Percentiles rank a stretch among this genome's conserved stretches.
These are phyloP conservation scores for Ophion slaviceki DNA, from an alignment of 2,888 invertebrate genomes.

Conservation along the genomic window DNA sequence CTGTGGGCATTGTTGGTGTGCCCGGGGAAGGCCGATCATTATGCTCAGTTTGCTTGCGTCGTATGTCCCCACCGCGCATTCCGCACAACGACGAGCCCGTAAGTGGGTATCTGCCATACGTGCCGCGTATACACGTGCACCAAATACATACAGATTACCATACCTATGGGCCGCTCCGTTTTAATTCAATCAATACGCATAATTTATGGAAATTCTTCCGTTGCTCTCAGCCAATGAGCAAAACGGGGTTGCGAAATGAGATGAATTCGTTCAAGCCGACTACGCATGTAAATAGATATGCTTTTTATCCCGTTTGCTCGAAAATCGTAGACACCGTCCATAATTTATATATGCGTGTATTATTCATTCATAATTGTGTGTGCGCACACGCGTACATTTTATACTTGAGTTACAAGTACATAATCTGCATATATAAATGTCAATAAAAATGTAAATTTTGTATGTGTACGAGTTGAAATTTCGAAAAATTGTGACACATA, in stretches of 20 bases:
- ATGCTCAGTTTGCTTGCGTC: constrained; percentile 51
- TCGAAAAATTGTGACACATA: too few species aligned
- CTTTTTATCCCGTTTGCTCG: not conserved
- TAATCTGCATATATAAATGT: too few species aligned
- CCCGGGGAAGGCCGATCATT: constrained; percentile 58
- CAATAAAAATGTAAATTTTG: too few species aligned
- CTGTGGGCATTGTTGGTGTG: constrained; percentile 56
- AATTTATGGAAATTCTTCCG: constrained; percentile 1
- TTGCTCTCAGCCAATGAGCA: not conserved
- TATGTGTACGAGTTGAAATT: too few species aligned
- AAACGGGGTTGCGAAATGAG: not conserved
- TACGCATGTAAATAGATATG: not conserved
- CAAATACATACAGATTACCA: constrained; percentile 35
- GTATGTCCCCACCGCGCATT: constrained; percentile 43
- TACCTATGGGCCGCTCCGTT: constrained; percentile 1
- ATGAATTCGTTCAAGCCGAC: not conserved
- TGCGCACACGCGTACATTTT: too few species aligned
- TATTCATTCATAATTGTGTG: too few species aligned
- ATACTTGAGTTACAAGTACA: too few species aligned
- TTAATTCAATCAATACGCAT: not conserved
- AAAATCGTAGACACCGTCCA: too few species aligned
- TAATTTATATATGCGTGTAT: too few species aligned
- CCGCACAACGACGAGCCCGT: constrained; percentile 54
- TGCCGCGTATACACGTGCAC: constrained; percentile 41
- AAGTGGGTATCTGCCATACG: constrained; percentile 51